These are phyloP conservation scores for Aporophyla nigra DNA, from an alignment of 2,888 invertebrate genomes.

Conservation along the genomic window DNA sequence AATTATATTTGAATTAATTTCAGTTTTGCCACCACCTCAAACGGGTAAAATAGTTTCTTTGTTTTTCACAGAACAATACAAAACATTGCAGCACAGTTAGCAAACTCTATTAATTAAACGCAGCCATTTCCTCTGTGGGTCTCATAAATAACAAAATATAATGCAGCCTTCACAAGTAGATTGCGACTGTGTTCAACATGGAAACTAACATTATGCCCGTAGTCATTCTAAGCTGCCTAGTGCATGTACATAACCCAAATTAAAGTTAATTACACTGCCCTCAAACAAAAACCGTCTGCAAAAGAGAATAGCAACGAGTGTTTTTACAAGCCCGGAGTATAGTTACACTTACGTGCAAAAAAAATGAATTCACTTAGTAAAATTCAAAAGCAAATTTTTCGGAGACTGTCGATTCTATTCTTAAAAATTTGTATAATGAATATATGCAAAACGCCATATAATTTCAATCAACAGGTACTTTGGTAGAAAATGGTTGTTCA, in stretches of 20 bases:
- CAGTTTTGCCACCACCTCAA: neutral
- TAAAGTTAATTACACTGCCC: constrained; percentile 54
- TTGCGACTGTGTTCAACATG: constrained; percentile 42
- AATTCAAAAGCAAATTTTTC: neutral
- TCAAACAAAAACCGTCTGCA: constrained; percentile 44
- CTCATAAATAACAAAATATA: constrained; percentile 63
- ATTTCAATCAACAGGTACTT: neutral
- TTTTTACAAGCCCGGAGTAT: constrained; percentile 42
- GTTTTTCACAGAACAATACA: constrained; percentile 29
- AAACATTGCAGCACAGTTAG: constrained; percentile 40
- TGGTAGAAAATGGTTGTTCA: neutral
- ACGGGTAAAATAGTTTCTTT: constrained; percentile 25
- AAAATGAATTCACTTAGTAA: neutral
- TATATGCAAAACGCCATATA: neutral
- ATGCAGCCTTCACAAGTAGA: constrained; percentile 53
- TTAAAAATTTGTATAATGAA: neutral
- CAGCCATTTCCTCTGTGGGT: constrained; percentile 42
- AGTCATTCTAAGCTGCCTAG: constrained; percentile 57
- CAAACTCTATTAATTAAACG: constrained; percentile 55
- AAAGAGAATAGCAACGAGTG: constrained; percentile 30
- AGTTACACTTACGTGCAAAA: constrained; percentile 33
- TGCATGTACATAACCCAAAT: constrained; percentile 50
- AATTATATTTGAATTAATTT: neutral
- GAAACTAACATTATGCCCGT: constrained; percentile 46
- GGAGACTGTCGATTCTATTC: neutral